Evolutionary conservation across 2,797 vertebrate genomes (phyloP).

Genomic region (Urophycis tenuis): DNA sequence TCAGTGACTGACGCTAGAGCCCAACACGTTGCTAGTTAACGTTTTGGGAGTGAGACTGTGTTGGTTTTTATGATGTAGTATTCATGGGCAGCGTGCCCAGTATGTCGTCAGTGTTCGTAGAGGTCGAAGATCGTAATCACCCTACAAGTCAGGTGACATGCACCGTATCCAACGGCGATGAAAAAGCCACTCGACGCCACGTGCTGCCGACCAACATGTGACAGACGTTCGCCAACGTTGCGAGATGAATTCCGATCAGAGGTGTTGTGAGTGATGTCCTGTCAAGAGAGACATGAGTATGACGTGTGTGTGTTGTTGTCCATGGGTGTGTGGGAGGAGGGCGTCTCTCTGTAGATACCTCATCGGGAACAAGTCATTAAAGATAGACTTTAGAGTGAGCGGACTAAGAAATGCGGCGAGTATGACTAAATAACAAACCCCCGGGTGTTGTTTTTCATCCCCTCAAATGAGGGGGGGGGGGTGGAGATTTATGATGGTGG

Average conservation of each 20-base stretch:
- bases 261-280: not conserved
- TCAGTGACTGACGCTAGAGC: no score
- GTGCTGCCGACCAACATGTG: no score
- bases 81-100: not conserved
- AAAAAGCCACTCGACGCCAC: no score
- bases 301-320: not conserved
- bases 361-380: constrained; percentile 2
- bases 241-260: not conserved
- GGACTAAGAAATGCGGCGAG: not conserved
- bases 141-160: not conserved
- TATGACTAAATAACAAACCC: not conserved
- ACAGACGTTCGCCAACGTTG: not conserved
- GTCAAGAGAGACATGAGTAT: no score
- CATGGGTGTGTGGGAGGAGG: not conserved
- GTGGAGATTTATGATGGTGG: not conserved
- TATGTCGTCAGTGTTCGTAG: not conserved
- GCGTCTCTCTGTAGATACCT: not conserved
- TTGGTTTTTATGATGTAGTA: not conserved
- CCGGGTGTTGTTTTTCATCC: not conserved
- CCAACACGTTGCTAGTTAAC: no score
- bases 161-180: not conserved
- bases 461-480: not conserved
- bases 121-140: not conserved
- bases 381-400: not conserved
- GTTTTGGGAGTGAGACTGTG: no score